Conservation (phyloP, 2,888 invertebrate genomes). For the Aproaerema taeniolella region DNA sequence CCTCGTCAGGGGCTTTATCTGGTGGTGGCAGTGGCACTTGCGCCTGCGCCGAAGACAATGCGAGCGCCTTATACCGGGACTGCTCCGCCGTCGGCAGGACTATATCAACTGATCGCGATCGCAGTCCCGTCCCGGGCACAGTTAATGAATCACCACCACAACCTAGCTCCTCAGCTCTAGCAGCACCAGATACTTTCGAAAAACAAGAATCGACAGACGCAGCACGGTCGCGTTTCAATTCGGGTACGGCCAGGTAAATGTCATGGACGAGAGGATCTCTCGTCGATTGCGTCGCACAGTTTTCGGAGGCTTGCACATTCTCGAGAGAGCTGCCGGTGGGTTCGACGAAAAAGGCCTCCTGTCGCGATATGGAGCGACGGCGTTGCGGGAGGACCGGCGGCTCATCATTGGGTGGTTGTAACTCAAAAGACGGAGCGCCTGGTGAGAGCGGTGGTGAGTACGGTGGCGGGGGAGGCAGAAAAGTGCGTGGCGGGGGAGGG, state of each 20-base stretch:
- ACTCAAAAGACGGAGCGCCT: conserved; percentile 76
- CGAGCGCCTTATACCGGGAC: conserved; percentile 90
- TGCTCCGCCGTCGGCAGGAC: conserved; percentile 91
- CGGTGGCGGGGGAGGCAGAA: conserved; percentile 43
- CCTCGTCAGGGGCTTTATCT: conserved; percentile 33
- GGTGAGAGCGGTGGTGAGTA: conserved; percentile 74
- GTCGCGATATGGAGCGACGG: conserved; percentile 86
- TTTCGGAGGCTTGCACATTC: conserved; percentile 79
- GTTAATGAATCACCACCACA: conserved; percentile 79
- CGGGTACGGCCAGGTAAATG: conserved; percentile 88
- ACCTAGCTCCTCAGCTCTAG: conserved; percentile 83
- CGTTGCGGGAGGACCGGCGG: conserved; percentile 69
- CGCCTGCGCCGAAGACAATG: conserved; percentile 78
- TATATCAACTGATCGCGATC: conserved; percentile 92
- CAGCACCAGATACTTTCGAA: conserved; percentile 84
- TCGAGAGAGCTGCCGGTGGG: conserved; percentile 84
- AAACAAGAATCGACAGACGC: conserved; percentile 94
- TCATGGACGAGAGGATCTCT: conserved; percentile 79
- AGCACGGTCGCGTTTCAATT: conserved; percentile 89
- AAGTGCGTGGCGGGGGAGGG: conserved; percentile 59
- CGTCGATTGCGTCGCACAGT: conserved; percentile 44
- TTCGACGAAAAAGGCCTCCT: conserved; percentile 89
- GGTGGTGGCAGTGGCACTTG: conserved; percentile 34
- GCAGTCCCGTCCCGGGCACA: conserved; percentile 84
- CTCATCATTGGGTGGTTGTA: conserved; percentile 71